Conservation (phyloP, 2,888 invertebrate genomes). For the Zaprionus obscuricornis region DNA sequence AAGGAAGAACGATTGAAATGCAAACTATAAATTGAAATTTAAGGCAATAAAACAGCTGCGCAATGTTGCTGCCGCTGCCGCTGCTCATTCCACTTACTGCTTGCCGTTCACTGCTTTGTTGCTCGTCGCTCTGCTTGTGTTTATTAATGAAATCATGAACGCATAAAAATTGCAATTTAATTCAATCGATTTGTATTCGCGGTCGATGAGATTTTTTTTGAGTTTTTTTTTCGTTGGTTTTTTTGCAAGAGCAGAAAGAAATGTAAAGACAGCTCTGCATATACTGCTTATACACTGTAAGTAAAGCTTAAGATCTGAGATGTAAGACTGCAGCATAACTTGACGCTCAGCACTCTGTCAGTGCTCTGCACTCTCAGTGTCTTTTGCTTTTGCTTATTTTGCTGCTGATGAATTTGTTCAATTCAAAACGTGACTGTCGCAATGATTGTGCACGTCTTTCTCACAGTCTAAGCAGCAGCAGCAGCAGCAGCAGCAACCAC, state of each 20-base stretch:
- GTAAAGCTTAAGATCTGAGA: too few relatives aligned
- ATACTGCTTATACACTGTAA: background rate
- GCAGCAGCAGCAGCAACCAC: too few relatives aligned
- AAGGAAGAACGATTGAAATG: background rate
- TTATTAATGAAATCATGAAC: slow-evolving; percentile 64
- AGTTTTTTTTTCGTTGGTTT: too few relatives aligned
- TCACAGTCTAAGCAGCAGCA: too few relatives aligned
- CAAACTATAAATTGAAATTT: slow-evolving; percentile 48
- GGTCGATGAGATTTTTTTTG: slow-evolving; percentile 1
- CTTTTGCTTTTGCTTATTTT: slow-evolving; percentile 14
- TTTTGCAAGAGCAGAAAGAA: slow-evolving; percentile 4
- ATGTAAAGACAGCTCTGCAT: background rate
- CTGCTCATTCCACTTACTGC: too few relatives aligned
- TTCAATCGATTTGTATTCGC: slow-evolving; percentile 69
- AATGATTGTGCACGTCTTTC: slow-evolving; percentile 63
- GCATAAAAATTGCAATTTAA: slow-evolving; percentile 73
- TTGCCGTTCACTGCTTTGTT: too few relatives aligned
- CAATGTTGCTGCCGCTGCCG: too few relatives aligned
- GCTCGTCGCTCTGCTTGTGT: too few relatives aligned
- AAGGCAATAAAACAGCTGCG: slow-evolving; percentile 40
- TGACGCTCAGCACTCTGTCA: too few relatives aligned
- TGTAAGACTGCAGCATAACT: too few relatives aligned
- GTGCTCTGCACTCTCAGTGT: too few relatives aligned
- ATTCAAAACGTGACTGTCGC: slow-evolving; percentile 77
- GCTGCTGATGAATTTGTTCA: slow-evolving; percentile 74